A percentile compares a stretch with the other conserved stretches of the same genome.
These are phyloP conservation scores for Pipistrellus pipistrellus DNA, from an alignment of 2,797 vertebrate species.

Conservation along the genomic window DNA sequence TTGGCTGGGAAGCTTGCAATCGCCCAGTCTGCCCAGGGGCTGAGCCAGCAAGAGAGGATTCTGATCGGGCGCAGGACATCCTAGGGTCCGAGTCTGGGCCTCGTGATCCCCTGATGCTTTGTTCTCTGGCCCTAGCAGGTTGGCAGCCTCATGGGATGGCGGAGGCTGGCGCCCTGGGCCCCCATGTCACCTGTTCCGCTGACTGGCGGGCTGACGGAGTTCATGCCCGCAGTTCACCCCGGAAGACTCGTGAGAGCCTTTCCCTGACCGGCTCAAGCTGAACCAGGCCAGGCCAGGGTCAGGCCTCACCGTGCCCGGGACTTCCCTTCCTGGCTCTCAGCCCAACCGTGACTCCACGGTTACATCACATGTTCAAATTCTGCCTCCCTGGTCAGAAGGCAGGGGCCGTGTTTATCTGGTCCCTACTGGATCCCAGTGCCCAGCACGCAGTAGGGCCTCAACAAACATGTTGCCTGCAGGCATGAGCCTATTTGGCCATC, in stretches of 20 bases:
- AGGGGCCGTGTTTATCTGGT: neutral
- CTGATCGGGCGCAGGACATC: neutral
- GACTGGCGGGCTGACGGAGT: neutral
- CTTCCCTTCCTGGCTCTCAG: neutral
- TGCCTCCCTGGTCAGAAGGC: neutral
- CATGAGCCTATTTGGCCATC: neutral
- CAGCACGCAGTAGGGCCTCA: neutral
- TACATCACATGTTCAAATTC: neutral
- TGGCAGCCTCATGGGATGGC: neutral
- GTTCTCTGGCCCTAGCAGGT: neutral
- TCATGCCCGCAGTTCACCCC: neutral
- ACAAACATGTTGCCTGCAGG: neutral
- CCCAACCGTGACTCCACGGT: neutral
- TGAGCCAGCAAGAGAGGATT: neutral
- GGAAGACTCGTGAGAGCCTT: neutral
- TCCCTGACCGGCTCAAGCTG: neutral
- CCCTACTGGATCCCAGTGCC: neutral
- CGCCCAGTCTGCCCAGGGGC: neutral
- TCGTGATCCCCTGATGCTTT: neutral
- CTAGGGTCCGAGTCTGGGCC: neutral
- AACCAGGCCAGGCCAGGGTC: neutral
- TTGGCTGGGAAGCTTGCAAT: fast-evolving
- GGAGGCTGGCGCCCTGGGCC: neutral
- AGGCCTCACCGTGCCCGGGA: neutral
- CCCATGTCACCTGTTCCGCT: neutral